phyloP scores from a whole-genome alignment of 2,888 invertebrate genomes.

The Trypoxylon attenuatum region DNA sequence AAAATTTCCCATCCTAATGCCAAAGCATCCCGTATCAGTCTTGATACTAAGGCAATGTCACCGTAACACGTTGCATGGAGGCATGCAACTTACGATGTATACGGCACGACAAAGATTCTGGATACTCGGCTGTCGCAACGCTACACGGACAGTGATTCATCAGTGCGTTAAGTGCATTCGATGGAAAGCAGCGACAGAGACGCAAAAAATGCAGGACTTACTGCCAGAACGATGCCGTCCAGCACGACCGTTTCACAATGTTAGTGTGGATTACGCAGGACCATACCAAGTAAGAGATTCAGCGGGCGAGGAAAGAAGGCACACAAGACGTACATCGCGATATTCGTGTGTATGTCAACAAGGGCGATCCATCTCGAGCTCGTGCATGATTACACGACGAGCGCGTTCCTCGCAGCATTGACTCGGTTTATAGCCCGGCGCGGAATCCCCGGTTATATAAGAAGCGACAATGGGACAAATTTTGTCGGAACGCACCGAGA shows the following conservation, averaged over 20 bases:
- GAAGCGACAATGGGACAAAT: constrained; percentile 48
- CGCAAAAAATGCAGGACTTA: too few relatives aligned
- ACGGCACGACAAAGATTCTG: constrained; percentile 27
- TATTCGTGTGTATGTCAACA: constrained; percentile 31
- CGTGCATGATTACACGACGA: neutral
- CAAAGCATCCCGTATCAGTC: neutral
- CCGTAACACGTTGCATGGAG: constrained; percentile 31
- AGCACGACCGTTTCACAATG: constrained; percentile 31
- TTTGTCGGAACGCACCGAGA: constrained; percentile 44
- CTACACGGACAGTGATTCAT: constrained; percentile 19
- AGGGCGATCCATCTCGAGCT: constrained; percentile 35
- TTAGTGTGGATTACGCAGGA: constrained; percentile 41
- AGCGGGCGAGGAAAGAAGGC: constrained; percentile 16
- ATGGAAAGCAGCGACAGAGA: constrained; percentile 17
- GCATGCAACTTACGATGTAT: constrained; percentile 30
- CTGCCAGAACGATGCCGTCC: constrained; percentile 28
- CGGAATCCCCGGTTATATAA: constrained; percentile 27
- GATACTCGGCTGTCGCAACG: constrained; percentile 36
- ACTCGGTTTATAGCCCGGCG: constrained; percentile 15
- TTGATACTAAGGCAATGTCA: constrained; percentile 30
- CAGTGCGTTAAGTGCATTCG: constrained; percentile 38
- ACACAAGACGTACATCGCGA: constrained; percentile 33
- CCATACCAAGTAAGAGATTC: constrained; percentile 9
- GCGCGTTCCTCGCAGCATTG: neutral
- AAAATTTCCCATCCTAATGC: neutral